Conservation (phyloP, 2,888 invertebrate species). For the Tachystola acroxantha region DNA sequence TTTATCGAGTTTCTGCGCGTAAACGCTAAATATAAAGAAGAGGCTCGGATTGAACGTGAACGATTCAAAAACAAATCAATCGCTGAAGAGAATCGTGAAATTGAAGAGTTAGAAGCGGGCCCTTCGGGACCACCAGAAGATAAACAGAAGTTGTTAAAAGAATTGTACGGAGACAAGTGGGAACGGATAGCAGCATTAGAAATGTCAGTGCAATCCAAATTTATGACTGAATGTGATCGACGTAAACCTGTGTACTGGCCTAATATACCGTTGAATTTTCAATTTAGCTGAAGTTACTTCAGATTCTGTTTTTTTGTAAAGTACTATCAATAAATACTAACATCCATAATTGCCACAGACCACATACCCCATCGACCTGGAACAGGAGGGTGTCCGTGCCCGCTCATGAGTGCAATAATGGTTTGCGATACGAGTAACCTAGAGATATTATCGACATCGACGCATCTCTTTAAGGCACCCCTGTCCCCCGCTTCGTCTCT, state of each 20-base stretch:
- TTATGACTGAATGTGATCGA: slow-evolving; percentile 79
- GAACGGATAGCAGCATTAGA: slow-evolving; percentile 85
- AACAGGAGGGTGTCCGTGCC: too few relatives aligned
- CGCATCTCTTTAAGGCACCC: too few relatives aligned
- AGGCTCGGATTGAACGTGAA: slow-evolving; percentile 45
- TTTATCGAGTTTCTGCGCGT: slow-evolving; percentile 80
- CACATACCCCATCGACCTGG: too few relatives aligned
- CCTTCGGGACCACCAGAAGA: slow-evolving; percentile 32
- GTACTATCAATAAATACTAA: too few relatives aligned
- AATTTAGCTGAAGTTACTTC: too few relatives aligned
- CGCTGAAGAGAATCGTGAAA: slow-evolving; percentile 21
- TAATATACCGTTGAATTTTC: slow-evolving; percentile 80
- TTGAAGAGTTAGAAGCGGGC: slow-evolving; percentile 25
- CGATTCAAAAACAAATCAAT: slow-evolving; percentile 28
- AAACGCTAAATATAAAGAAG: slow-evolving; percentile 75
- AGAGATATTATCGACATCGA: too few relatives aligned
- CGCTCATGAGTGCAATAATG: too few relatives aligned
- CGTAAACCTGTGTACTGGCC: slow-evolving; percentile 84
- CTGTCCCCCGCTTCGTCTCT: too few relatives aligned
- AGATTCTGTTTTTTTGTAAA: too few relatives aligned
- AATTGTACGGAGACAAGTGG: slow-evolving; percentile 82
- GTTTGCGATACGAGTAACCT: too few relatives aligned
- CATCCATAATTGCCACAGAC: too few relatives aligned
- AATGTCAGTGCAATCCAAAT: slow-evolving; percentile 82
- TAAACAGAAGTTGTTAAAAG: slow-evolving; percentile 54